Evolutionary conservation across 2,888 invertebrate species (phyloP).

Genomic region (Leptura quadrifasciata): DNA sequence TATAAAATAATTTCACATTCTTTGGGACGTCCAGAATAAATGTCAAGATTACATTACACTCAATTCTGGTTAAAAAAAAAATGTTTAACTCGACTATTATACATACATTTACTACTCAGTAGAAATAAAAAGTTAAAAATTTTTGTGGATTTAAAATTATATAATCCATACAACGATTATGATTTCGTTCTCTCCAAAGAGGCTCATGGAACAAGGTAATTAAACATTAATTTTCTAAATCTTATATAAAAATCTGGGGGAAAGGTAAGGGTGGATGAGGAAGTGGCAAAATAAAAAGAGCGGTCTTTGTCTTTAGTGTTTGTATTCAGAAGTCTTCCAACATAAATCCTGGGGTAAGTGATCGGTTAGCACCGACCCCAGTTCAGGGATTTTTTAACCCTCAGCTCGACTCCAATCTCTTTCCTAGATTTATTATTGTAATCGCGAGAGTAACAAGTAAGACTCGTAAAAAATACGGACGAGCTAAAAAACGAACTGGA

Average conservation of each 20-base stretch:
- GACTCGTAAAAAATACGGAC: constrained; percentile 57
- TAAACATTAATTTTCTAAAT: constrained; percentile 53
- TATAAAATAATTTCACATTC: too few relatives aligned
- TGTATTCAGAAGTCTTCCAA: constrained; percentile 71
- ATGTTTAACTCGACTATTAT: too few relatives aligned
- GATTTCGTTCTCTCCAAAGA: not conserved
- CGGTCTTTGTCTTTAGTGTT: constrained; percentile 65
- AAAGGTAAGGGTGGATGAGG: constrained; percentile 45
- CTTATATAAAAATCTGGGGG: constrained; percentile 49
- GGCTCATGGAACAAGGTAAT: constrained; percentile 48
- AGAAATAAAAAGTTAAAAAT: too few relatives aligned
- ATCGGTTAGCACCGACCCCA: constrained; percentile 73
- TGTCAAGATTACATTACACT: too few relatives aligned
- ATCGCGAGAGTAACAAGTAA: constrained; percentile 72
- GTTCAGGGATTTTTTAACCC: constrained; percentile 72
- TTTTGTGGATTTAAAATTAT: not conserved
- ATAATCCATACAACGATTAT: not conserved
- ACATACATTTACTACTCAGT: too few relatives aligned
- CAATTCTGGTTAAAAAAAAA: too few relatives aligned
- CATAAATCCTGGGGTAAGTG: constrained; percentile 74
- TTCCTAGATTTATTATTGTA: constrained; percentile 73
- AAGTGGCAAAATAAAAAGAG: constrained; percentile 58
- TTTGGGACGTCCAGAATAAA: too few relatives aligned
- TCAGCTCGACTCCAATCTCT: constrained; percentile 70
- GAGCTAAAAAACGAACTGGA: constrained; percentile 35